These are phyloP conservation scores for Entosphenus tridentatus DNA, from an alignment of 2,113 vertebrate genomes.

Conservation along the genomic window DNA sequence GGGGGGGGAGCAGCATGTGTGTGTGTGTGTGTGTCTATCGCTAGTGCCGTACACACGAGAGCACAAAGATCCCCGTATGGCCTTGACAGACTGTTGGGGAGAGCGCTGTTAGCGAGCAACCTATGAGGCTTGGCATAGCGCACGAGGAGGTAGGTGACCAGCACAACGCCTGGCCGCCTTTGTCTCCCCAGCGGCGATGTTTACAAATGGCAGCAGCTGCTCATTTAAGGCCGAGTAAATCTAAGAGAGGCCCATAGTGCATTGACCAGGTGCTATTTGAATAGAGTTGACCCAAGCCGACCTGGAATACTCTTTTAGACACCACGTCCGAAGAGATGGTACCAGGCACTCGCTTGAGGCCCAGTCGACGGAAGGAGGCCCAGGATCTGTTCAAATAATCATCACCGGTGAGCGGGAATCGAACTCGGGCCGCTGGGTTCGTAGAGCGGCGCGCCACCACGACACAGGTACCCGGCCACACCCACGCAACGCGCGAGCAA, in stretches of 20 bases:
- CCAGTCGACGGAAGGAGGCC: no score
- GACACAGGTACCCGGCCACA: neutral
- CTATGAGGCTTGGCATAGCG: neutral
- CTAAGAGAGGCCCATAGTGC: no score
- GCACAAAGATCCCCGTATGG: neutral
- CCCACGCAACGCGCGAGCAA: neutral
- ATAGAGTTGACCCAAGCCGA: no score
- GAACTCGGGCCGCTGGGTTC: neutral
- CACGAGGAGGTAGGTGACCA: neutral
- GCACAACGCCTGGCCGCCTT: neutral
- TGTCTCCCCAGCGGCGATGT: no score
- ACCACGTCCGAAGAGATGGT: no score
- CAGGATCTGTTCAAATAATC: neutral
- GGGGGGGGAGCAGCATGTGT: neutral
- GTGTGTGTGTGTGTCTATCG: neutral
- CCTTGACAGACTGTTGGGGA: neutral
- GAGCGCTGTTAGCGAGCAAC: neutral
- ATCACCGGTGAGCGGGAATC: neutral
- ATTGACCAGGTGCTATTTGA: no score
- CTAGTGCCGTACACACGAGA: neutral
- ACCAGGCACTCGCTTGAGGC: no score
- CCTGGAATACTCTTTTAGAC: no score
- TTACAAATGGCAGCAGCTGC: no score
- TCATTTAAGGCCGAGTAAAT: no score
- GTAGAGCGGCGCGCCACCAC: neutral